phyloP scores from a whole-genome alignment of 2,888 invertebrate species.

The Tipula unca region DNA sequence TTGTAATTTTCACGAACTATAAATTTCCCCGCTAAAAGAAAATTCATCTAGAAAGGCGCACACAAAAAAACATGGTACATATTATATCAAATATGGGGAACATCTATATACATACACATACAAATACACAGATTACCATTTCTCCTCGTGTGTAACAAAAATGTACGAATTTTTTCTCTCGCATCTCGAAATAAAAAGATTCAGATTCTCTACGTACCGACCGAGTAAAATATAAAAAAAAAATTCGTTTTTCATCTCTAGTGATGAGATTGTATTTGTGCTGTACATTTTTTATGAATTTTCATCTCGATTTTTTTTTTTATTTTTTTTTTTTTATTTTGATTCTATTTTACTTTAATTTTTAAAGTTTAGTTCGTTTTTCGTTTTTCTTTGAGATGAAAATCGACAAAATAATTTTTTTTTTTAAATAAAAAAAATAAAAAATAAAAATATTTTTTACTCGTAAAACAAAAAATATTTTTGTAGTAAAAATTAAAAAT shows the following conservation, averaged over 20 bases:
- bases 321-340: background rate
- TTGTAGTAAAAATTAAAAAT: background rate
- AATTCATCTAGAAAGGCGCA: background rate
- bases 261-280: constrained; percentile 14
- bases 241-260: background rate
- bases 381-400: constrained; percentile 14
- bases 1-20: background rate
- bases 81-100: too few species aligned
- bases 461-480: background rate
- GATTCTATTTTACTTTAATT: constrained; percentile 14
- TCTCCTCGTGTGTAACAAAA: background rate
- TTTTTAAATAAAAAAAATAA: background rate
- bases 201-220: background rate
- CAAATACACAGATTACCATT: background rate
- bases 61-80: too few species aligned
- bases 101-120: background rate
- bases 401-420: background rate
- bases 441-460: background rate
- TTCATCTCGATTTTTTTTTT: constrained; percentile 8
- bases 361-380: constrained; percentile 14
- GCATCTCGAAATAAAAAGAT: background rate
- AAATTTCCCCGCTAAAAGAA: background rate
- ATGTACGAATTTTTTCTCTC: background rate
- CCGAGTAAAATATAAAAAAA: background rate
- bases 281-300: constrained; percentile 8